Evolutionary conservation across 2,888 invertebrate species (phyloP).

Genomic region (Malthinus seriepunctatus): DNA sequence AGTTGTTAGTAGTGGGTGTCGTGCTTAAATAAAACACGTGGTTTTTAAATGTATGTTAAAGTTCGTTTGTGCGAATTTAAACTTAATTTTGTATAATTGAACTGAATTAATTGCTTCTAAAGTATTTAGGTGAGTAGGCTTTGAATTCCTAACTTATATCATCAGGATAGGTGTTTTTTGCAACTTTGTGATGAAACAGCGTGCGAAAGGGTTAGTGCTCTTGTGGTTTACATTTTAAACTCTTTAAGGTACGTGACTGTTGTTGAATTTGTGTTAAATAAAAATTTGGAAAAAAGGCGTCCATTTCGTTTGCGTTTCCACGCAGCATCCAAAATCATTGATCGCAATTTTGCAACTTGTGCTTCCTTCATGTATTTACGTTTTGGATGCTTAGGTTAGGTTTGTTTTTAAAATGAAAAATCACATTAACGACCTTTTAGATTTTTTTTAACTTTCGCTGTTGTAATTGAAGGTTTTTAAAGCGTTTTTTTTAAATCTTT

Average conservation of each 20-base stretch:
- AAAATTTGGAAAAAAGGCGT: constrained; percentile 2
- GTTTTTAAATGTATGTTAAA: constrained; percentile 19
- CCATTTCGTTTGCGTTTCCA: constrained; percentile 16
- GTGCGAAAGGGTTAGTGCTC: not conserved
- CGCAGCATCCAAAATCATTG: constrained; percentile 28
- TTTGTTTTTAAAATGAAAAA: too few relatives aligned
- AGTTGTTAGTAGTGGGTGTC: constrained; percentile 37
- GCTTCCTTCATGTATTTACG: not conserved
- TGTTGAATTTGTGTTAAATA: not conserved
- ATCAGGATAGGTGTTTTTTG: not conserved
- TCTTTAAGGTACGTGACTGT: not conserved
- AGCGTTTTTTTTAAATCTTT: not conserved
- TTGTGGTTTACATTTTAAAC: not conserved
- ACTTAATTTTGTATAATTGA: not conserved
- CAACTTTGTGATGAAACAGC: not conserved
- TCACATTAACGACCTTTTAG: too few relatives aligned
- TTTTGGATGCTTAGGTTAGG: too few relatives aligned
- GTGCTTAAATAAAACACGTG: constrained; percentile 32
- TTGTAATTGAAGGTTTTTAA: too few relatives aligned
- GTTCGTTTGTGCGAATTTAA: not conserved
- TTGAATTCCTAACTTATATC: not conserved
- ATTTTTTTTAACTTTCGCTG: too few relatives aligned
- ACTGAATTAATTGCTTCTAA: not conserved
- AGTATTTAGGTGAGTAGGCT: not conserved
- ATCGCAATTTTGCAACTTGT: constrained; percentile 11